Evolutionary conservation across 2,797 vertebrate species (phyloP), one percentile per base, ranked within the genome.

Genomic region (Setipinna tenuifilis): DNA sequence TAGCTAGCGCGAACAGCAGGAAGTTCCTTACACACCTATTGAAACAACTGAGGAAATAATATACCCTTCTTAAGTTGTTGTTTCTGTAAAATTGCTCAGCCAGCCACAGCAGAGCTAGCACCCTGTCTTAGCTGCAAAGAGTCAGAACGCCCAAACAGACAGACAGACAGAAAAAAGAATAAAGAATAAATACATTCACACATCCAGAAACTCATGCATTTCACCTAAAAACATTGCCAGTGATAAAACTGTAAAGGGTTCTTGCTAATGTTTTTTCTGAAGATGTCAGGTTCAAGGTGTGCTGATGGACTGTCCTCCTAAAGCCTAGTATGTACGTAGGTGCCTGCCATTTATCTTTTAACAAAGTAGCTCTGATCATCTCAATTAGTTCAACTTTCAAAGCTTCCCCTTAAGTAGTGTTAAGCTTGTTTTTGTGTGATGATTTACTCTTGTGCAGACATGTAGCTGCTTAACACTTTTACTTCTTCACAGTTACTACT

Each of bases 281-380:
- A 71, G 12, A 3, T 14, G 31, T 4, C 65, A 71, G 25, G 65
- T 23, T 11, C 23, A 65, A 65, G 9, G 12, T 9, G 12, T 65
- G 4, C 19, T 9, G 23, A 25, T 5, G 21, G 4, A 21, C 19
- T 19, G 58, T 23, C 62, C 62, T 71, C 31, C 4, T 14, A 59
- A 59, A 28, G 50, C 61, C 54, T 75, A 68, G 21, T 41, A 65
- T 84, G 71, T n/a, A 87, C 65, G 71, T n/a, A 87, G 65, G 5
- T 86, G 7, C 12, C 65, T 12, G 12, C 54, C 61, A 25, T n/a
- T 44, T 10, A 78, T 78, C 7, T 44, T 2, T 23, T 25, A 65
- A 65, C 23, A 25, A 23, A 35, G 28, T 14, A 19, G 68, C 71
- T 44, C 19, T 78, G 35, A 78, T 31, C 31, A 35, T 41, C 6